Evolutionary conservation across 2,888 invertebrate species (phyloP).

Genomic region (Platynereis dumerilii): DNA sequence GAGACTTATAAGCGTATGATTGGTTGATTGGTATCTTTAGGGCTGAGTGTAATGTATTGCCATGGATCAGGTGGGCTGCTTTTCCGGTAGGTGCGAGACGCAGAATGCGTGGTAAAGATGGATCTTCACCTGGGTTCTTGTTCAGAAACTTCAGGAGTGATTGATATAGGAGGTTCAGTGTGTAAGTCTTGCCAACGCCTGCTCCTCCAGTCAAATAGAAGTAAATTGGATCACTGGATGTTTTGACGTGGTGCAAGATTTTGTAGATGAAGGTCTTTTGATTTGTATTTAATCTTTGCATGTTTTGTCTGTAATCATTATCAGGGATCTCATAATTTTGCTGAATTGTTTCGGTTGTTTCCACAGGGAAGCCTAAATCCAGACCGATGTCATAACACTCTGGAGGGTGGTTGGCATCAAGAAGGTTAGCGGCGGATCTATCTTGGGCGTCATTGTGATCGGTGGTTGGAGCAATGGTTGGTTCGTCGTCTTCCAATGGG

Average conservation of each 20-base stretch:
- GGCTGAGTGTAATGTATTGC: background rate
- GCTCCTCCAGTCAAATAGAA: background rate
- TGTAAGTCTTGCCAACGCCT: background rate
- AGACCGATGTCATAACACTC: too few species aligned
- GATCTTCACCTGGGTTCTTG: background rate
- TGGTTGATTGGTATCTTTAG: background rate
- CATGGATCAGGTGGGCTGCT: background rate
- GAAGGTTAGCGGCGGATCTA: too few species aligned
- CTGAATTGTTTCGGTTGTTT: too few species aligned
- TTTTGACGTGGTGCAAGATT: background rate
- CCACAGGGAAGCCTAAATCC: too few species aligned
- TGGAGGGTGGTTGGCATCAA: too few species aligned
- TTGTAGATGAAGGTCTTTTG: background rate
- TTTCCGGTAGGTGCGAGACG: background rate
- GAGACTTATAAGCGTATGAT: too few species aligned
- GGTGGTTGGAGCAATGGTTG: too few species aligned
- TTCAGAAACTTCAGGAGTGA: background rate
- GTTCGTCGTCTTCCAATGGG: too few species aligned
- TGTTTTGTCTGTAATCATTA: background rate
- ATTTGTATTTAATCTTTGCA: background rate
- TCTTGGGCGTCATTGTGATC: too few species aligned
- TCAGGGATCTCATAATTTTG: background rate
- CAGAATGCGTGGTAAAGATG: background rate
- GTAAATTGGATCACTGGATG: background rate
- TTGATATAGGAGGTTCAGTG: background rate